Base-by-base conservation (phyloP, 1,140 invertebrate species). In the Stenopsyche tienmushanensis region DNA sequence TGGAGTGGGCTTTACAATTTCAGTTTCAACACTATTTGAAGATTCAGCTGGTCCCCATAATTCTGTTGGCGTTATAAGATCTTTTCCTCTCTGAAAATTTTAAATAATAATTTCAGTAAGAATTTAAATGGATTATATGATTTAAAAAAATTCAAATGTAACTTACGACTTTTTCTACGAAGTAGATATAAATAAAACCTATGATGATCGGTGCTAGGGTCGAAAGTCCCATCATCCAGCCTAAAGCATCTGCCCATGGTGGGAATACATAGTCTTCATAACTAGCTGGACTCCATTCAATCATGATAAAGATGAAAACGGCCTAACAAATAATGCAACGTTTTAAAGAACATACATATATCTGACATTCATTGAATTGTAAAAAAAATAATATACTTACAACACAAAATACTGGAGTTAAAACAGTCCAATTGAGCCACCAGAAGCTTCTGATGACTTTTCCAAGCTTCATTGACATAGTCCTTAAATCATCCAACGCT, bases 221-320 rank as follows among this genome's bases (percentile, higher is more conserved):
- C 8, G 83, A 78, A n/a, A 83, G 39, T 1, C 89, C 86, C 39
- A 91, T 85, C 8, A 84, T 62, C 84, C 88, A 88, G 5, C 90
- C 89, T n/a, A 91, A 72, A 1, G 77, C 72, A 64, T 88, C 83
- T 3, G 85, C 87, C 82, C 86, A 89, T 3, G 69, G 21, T 0
- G 90, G 89, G 74, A 90, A 91, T 15, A 76, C 71, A 70, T 86
- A 86, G 42, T 78, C 74, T 44, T 85, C 88, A 66, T 84, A 86
- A 0, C 67, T 69, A 0, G 85, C 83, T 0, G 82, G 71, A 2
- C 75, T 77, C 77, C 87, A 89, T 42, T 86, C 83, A 2, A 80
- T 73, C 77, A 88, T 84, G 69, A 87, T 86, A 76, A 91, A 90
- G 17, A 85, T 75, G 64, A 91, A 82, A n/a, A 66, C 57, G n/a